phyloP scores from a whole-genome alignment of 1,140 invertebrate species.

The Adelges cooleyi region DNA sequence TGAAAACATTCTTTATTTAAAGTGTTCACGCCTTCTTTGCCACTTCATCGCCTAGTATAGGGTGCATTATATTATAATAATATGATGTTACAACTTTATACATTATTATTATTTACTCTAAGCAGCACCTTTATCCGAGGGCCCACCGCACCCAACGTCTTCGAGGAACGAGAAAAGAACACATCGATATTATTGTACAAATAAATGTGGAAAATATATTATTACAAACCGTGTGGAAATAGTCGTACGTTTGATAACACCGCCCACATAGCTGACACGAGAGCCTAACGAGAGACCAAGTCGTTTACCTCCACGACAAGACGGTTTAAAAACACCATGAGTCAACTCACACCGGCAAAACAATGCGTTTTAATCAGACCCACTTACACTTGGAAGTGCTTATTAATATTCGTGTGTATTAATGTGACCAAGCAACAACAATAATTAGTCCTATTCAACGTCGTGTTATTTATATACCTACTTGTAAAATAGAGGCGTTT shows the following conservation, averaged over 20 bases:
- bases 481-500: too few relatives aligned
- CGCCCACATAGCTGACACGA: slow-evolving; percentile 1
- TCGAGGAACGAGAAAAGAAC: neutral
- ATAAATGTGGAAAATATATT: neutral
- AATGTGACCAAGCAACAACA: too few relatives aligned
- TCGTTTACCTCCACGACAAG: neutral
- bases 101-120: too few relatives aligned
- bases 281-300: neutral
- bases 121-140: too few relatives aligned
- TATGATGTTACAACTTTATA: too few relatives aligned
- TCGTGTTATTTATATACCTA: too few relatives aligned
- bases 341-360: neutral
- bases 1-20: too few relatives aligned
- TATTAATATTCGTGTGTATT: slow-evolving; percentile 12
- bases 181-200: neutral
- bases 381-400: neutral
- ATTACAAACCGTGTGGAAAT: neutral
- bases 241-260: neutral
- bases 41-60: too few relatives aligned
- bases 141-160: too few relatives aligned
- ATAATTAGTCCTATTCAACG: too few relatives aligned
- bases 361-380: slow-evolving; percentile 23
- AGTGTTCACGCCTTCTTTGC: too few relatives aligned
- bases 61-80: too few relatives aligned
- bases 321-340: neutral